Evolutionary conservation across 2,797 vertebrate species (phyloP).

Genomic region (Schizopygopsis pylzovi): DNA sequence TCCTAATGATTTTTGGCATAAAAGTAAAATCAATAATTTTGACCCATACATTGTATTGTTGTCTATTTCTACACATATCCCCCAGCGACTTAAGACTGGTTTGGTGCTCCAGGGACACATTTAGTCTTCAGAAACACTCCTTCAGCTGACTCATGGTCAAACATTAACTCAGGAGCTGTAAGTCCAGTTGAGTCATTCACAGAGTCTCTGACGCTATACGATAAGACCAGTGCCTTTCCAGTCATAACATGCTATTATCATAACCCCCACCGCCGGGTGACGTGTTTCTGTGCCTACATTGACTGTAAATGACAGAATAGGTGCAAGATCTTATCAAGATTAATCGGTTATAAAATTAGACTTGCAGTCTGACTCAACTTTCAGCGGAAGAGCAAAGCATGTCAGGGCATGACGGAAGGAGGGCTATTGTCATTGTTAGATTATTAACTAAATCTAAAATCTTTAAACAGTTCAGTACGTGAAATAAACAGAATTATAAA

Average conservation of each 20-base stretch:
- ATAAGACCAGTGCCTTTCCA: neutral
- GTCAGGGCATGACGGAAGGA: neutral
- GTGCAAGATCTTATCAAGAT: too few species aligned
- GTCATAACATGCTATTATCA: neutral
- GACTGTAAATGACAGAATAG: neutral
- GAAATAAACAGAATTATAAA: neutral
- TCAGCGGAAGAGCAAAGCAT: neutral
- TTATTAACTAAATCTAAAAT: neutral
- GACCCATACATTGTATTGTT: too few species aligned
- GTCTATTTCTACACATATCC: rapidly evolving
- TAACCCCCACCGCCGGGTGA: neutral
- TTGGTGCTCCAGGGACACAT: too few species aligned
- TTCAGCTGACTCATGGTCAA: neutral
- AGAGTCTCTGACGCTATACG: neutral
- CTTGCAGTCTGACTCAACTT: neutral
- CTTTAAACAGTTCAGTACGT: too few species aligned
- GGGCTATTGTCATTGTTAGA: too few species aligned
- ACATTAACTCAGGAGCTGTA: neutral
- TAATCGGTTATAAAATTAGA: neutral
- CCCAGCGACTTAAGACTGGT: too few species aligned
- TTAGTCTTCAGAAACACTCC: neutral
- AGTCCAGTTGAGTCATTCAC: neutral
- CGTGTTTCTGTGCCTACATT: neutral
- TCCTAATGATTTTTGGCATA: too few species aligned
- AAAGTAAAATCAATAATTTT: too few species aligned